These are phyloP conservation scores for Trinorchestia longiramus DNA, from an alignment of 1,140 invertebrate genomes.

Conservation along the genomic window DNA sequence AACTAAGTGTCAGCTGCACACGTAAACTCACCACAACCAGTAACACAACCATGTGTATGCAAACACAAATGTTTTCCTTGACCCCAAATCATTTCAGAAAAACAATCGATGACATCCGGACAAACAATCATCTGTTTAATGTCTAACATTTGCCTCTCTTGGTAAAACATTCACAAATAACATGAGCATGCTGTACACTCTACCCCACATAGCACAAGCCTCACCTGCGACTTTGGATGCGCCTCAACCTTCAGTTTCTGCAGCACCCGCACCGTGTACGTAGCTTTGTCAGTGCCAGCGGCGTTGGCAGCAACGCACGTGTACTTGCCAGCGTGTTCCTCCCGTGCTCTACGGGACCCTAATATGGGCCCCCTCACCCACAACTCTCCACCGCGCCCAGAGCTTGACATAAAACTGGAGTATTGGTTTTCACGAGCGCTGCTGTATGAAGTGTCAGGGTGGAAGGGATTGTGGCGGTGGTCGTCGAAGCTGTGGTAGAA, in stretches of 20 bases:
- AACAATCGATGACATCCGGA: too few species aligned
- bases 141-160: too few species aligned
- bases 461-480: neutral
- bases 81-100: too few species aligned
- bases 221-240: constrained; percentile 46
- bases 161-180: too few species aligned
- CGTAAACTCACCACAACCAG: too few species aligned
- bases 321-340: constrained; percentile 26
- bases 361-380: constrained; percentile 45
- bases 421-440: neutral
- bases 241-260: constrained; percentile 34
- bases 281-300: constrained; percentile 55
- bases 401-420: constrained; percentile 26
- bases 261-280: constrained; percentile 15
- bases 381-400: constrained; percentile 8
- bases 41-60: too few species aligned
- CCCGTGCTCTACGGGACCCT: constrained; percentile 8
- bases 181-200: too few species aligned
- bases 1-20: too few species aligned
- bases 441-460: neutral
- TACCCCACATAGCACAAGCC: neutral
- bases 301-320: constrained; percentile 51
- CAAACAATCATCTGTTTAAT: too few species aligned
- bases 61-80: too few species aligned
- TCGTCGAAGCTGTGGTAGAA: constrained; percentile 2